Evolutionary conservation across 2,113 vertebrate species (phyloP).

Genomic region (Tachycineta bicolor): DNA sequence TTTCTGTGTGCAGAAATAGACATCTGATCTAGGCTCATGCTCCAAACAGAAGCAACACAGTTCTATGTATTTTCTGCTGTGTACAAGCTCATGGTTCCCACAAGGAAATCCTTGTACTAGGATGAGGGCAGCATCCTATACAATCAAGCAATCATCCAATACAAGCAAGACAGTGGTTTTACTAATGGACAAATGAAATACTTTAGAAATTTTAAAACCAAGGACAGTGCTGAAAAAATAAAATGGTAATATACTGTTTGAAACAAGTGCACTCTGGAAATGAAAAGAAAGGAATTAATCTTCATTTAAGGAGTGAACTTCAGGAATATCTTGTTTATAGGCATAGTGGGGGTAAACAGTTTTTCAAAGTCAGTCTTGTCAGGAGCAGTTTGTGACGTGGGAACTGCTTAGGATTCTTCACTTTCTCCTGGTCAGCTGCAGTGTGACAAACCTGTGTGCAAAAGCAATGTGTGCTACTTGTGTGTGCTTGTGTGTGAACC

Average conservation of each 20-base stretch:
- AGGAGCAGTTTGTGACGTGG: neutral
- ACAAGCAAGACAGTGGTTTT: neutral
- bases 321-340: neutral
- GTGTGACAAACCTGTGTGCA: neutral
- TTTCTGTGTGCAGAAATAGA: neutral
- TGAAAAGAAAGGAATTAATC: neutral
- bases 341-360: neutral
- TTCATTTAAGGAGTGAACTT: neutral
- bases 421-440: neutral
- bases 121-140: neutral
- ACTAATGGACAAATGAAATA: neutral
- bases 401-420: neutral
- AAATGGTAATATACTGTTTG: neutral
- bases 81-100: neutral
- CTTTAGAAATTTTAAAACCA: neutral
- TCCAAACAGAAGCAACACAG: neutral
- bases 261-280: neutral
- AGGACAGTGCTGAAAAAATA: neutral
- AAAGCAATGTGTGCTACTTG: neutral
- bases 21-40: neutral
- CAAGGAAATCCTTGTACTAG: neutral
- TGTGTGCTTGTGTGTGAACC: neutral
- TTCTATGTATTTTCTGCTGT: neutral
- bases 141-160: neutral
- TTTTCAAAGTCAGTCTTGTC: neutral